Evolutionary conservation across 2,888 invertebrate genomes (phyloP).

Genomic region (Cremastobaeus sp.): DNA sequence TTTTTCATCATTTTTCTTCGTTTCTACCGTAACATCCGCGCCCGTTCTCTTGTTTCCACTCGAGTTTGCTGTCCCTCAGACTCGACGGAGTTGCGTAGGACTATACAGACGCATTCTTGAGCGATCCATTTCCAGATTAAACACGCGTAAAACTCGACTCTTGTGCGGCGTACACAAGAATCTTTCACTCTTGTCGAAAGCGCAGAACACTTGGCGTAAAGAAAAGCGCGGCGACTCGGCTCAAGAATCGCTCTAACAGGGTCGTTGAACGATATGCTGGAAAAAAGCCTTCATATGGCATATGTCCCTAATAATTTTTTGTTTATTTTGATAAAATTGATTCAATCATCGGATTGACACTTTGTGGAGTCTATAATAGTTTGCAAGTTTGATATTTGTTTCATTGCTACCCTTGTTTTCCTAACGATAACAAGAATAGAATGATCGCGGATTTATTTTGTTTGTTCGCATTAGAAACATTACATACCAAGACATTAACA

Average conservation of each 20-base stretch:
- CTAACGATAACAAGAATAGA: too few species aligned
- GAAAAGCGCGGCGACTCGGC: slow-evolving; percentile 52
- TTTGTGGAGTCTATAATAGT: too few species aligned
- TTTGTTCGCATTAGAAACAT: too few species aligned
- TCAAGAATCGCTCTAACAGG: slow-evolving; percentile 41
- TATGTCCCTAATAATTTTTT: too few species aligned
- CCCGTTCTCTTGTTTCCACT: slow-evolving; percentile 61
- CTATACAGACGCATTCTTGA: slow-evolving; percentile 70
- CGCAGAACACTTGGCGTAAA: slow-evolving; percentile 55
- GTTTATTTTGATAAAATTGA: too few species aligned
- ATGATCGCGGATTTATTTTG: too few species aligned
- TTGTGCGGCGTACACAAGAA: slow-evolving; percentile 67
- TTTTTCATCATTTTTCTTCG: slow-evolving; percentile 50
- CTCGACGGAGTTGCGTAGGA: slow-evolving; percentile 54
- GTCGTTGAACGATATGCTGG: slow-evolving; percentile 29
- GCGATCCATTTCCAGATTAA: slow-evolving; percentile 77
- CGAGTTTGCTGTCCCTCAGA: slow-evolving; percentile 54
- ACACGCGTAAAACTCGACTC: slow-evolving; percentile 75
- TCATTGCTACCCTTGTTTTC: too few species aligned
- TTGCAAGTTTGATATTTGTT: too few species aligned
- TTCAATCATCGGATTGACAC: too few species aligned
- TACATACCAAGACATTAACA: too few species aligned
- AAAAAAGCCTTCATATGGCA: slow-evolving; percentile 21
- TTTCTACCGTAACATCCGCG: slow-evolving; percentile 53
- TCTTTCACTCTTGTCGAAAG: slow-evolving; percentile 57